Evolutionary conservation across 1,140 invertebrate genomes (phyloP), one percentile per base, ranked within the genome.

Genomic region (Hesperophylax magnus): DNA sequence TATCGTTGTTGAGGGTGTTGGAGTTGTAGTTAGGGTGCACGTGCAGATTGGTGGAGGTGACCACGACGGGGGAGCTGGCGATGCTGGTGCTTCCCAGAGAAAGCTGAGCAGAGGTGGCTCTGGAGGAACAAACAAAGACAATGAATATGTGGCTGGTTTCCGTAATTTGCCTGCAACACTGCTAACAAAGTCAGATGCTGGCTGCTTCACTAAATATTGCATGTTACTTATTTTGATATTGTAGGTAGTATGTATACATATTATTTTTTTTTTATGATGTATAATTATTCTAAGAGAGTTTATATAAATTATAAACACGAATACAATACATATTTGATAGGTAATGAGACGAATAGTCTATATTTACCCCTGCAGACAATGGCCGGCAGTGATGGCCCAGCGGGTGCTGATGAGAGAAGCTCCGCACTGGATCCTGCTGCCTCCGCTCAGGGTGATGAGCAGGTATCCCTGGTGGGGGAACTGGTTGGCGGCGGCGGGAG

Each of bases 311-410:
- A n/a, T n/a, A n/a, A n/a, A n/a, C n/a, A n/a, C n/a, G n/a, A n/a
- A n/a, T n/a, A n/a, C n/a, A n/a, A n/a, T n/a, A n/a, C n/a, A n/a
- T n/a, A 11, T 1, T 11, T 47, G 39, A 14, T 47, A 39, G 9
- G 39, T 47, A 14, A 47, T 47, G 6, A 47, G 1, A 47, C 0
- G 9, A 47, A 47, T 47, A 47, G 11, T 39, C 6, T 39, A 6
- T 39, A 39, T 39, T 47, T 60, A 78, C 74, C 75, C 85, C 63
- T 87, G 84, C 2, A 87, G 86, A 81, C 90, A 91, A 80, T 91
- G 90, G 81, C 88, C 90, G 22, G 90, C 90, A n/a, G 89, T 91
- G 65, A 91, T 77, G 63, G 91, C 84, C 87, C 87, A 90, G 52
- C 85, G 78, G 61, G 87, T 65, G 5, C 86, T 85, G 65, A 91